Evolutionary conservation across 2,888 invertebrate species (phyloP).

Genomic region (Melieria omissa): DNA sequence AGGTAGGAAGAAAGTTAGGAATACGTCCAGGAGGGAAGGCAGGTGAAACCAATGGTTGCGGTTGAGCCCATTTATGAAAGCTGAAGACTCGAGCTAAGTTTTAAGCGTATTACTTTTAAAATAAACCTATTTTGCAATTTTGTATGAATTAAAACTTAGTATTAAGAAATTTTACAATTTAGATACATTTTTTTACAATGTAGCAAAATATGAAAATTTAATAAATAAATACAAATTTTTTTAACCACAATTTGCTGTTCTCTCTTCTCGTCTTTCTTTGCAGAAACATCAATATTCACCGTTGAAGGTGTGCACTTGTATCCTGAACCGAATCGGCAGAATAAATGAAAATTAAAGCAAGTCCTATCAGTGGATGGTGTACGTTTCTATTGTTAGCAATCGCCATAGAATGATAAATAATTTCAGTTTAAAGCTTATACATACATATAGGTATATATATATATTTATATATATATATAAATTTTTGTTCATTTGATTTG

Average conservation of each 20-base stretch:
- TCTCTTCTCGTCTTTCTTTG: conserved; percentile 65
- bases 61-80: too few relatives aligned
- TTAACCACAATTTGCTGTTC: background rate
- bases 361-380: conserved; percentile 67
- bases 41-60: too few relatives aligned
- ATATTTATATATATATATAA: background rate
- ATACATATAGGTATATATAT: background rate
- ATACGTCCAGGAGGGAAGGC: too few relatives aligned
- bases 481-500: conserved; percentile 17
- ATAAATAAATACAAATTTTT: too few relatives aligned
- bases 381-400: conserved; percentile 66
- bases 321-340: conserved; percentile 75
- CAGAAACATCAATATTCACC: conserved; percentile 95
- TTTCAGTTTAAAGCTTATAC: conserved; percentile 22
- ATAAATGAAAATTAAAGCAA: conserved; percentile 68
- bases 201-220: background rate
- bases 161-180: background rate
- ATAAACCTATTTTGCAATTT: background rate
- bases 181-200: background rate
- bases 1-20: too few relatives aligned
- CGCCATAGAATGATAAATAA: conserved; percentile 48
- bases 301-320: conserved; percentile 91
- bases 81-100: too few relatives aligned
- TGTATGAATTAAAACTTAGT: background rate
- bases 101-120: too few relatives aligned